These are phyloP conservation scores for Scartelaos histophorus DNA, from an alignment of 2,113 vertebrate species.

Conservation along the genomic window DNA sequence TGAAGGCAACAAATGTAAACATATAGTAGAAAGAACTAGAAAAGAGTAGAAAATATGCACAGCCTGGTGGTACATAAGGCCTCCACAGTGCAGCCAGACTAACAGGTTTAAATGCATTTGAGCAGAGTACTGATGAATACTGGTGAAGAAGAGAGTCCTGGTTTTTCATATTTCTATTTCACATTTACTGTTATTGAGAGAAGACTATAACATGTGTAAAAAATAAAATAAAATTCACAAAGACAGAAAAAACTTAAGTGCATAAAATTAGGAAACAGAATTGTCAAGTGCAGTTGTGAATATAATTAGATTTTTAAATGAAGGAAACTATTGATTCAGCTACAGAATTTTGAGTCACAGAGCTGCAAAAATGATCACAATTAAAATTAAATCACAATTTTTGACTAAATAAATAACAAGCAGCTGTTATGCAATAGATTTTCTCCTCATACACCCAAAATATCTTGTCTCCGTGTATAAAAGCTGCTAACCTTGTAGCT, in stretches of 20 bases:
- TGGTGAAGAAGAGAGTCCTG: not conserved
- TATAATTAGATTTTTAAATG: not conserved
- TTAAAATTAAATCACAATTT: too few relatives aligned
- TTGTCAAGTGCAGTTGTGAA: not conserved
- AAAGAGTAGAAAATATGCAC: slow-evolving; percentile 49
- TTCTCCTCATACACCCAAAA: not conserved
- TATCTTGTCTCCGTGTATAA: not conserved
- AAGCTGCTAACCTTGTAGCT: too few relatives aligned
- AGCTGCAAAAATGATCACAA: too few relatives aligned
- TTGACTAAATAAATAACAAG: not conserved
- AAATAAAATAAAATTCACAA: not conserved
- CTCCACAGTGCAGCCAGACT: slow-evolving; percentile 10
- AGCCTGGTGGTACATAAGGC: slow-evolving; percentile 30
- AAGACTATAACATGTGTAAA: not conserved
- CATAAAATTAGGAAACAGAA: not conserved
- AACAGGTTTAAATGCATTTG: not conserved
- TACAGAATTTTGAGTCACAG: not conserved
- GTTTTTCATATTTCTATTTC: not conserved
- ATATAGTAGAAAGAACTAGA: slow-evolving; percentile 60
- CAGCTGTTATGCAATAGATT: not conserved
- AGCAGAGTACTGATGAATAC: not conserved
- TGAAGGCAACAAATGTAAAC: slow-evolving; percentile 46
- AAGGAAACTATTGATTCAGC: too few relatives aligned
- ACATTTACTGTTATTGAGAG: not conserved
- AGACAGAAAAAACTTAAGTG: not conserved